Evolutionary conservation across 2,888 invertebrate species (phyloP), one percentile per base, ranked within the genome.

Genomic region (Panzeria rudis): DNA sequence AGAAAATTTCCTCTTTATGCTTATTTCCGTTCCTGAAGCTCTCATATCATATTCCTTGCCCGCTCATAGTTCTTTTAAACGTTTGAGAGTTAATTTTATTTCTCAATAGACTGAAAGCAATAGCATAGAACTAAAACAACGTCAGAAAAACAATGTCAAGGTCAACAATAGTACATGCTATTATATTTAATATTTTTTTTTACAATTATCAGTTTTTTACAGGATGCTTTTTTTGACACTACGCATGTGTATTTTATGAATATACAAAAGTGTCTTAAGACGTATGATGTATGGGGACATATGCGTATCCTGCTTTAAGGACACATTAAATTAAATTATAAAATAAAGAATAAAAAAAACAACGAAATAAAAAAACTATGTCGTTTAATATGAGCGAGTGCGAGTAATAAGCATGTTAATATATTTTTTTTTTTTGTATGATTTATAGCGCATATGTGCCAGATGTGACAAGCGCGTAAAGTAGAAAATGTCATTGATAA

Each of bases 101-200:
- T 71, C 83, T 86, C 87, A 87, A 88, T 88, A 89, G 86, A 88
- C 87, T 88, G 11, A 25, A 87, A 87, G 88, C 84, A 86, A 87
- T 87, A 84, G 80, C 76, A 61, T 81, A 86, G 84, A 86, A 85
- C 44, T 35, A 44, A 13, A 66, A 79, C 25, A 86, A 81, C 56
- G 73, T 29, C 35, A 78, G 56, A 20, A 76, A 87, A 88, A 88
- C 86, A 87, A 86, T 88, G 87, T 88, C 88, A 88, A 88, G 87
- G 88, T 87, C 88, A 88, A 79, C 69, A 85, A 75, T 86, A 82
- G 84, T 76, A 81, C 64, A 77, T 20, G 64, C 6, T n/a, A 64
- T 64, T 38, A 71, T n/a, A n/a, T n/a, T 2, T 29, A 29, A 4
- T 2, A 35, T 52, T 38, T 56, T 3, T 15, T 29, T 23, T 35